These are phyloP conservation scores for Scatophagus argus DNA, from an alignment of 2,113 vertebrate species.

Conservation along the genomic window DNA sequence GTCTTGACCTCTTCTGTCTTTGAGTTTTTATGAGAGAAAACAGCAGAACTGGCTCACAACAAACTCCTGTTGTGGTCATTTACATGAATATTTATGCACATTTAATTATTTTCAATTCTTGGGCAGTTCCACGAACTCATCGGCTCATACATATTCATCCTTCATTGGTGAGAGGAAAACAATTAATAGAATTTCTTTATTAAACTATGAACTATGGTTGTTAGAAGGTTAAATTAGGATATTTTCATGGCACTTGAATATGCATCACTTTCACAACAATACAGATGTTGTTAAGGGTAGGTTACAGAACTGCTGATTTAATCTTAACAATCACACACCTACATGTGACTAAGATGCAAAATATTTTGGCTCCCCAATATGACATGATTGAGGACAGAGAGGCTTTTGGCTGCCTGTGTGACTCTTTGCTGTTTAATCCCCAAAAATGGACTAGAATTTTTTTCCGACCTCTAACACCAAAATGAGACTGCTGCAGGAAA, in stretches of 20 bases:
- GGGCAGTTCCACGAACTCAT: neutral
- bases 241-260: constrained; percentile 13
- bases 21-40: constrained; percentile 7
- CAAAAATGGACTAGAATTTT: constrained; percentile 42
- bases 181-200: neutral
- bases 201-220: neutral
- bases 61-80: neutral
- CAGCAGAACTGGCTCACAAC: neutral
- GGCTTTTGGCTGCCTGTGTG: constrained; percentile 21
- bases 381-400: constrained; percentile 26
- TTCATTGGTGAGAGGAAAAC: neutral
- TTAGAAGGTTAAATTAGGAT: neutral
- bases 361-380: neutral
- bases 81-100: constrained; percentile 18
- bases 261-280: constrained; percentile 3
- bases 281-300: neutral
- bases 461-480: constrained; percentile 1
- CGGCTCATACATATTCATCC: constrained; percentile 21
- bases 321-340: neutral
- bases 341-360: constrained; percentile 11
- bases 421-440: constrained; percentile 45
- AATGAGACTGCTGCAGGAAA: neutral
- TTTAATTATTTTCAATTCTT: constrained; percentile 5
- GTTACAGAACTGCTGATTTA: neutral
- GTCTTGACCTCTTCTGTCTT: constrained; percentile 1